Evolutionary conservation across 2,888 invertebrate genomes (phyloP), one percentile per base, ranked within the genome.

Genomic region (Lingula anatina): DNA sequence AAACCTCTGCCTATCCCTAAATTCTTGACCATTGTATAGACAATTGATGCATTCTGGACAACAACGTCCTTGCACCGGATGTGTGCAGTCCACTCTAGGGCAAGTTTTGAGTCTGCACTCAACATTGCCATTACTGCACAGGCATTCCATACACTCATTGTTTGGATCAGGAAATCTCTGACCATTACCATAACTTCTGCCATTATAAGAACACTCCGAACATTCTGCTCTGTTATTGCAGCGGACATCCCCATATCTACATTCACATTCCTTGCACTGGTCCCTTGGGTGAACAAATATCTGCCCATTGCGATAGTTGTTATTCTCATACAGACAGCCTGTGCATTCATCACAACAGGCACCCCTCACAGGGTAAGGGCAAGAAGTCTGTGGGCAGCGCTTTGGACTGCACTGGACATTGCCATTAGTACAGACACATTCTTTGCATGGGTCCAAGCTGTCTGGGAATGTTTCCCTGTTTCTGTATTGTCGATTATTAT

Each of bases 71-170:
- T 51, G 52, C 2, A 60, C 50, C 4, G 70, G 68, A 35, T 64
- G 59, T 4, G 46, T 44, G 47, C 70, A 70, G 23, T 52, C 53
- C 5, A 57, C 53, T 21, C 55, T 49, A 24, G 59, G 56, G 45
- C 68, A 68, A 20, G 59, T 50, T 23, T 57, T 53, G 15, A 42
- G 26, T 21, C 47, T 42, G 51, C 68, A 70, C 12, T 53, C 49
- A 20, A 68, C 65, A 18, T 55, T 62, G 4, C 68, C 68, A 41
- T 58, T 43, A 5, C 46, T 44, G 47, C 69, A 70, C 18, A 44
- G 47, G 52, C 69, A 70, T 23, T 51, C 39, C 7, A 49, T 51
- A 46, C 65, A 64, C 5, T 45, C 51, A 40, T 65, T 55, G 35
- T 36, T 44, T 3, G 48, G 51, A 37, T 59, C 57, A 7, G 55